Base-by-base conservation (phyloP, 2,113 vertebrate species). In the Crotalus tigris region DNA sequence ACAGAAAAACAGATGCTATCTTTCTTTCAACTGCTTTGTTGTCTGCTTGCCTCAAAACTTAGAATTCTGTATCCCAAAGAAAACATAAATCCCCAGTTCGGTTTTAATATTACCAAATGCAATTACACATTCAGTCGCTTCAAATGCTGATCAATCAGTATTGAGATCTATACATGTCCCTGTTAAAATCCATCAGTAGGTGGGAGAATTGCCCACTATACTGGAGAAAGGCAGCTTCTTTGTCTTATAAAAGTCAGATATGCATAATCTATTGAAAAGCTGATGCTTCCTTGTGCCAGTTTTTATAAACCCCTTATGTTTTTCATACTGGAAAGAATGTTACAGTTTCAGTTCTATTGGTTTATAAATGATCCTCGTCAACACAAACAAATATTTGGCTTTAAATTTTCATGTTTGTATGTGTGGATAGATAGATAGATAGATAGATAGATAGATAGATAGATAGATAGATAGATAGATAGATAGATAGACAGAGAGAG, bases 1-100 rank as follows among this genome's bases (percentile, higher is more conserved):
- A 95, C 97, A 97, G 96, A 96, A 97, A 98, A 98, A 96, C 98
- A 98, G 98, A 98, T 98, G 97, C 97, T 98, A 97, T 98, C 97
- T 97, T 98, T 98, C 97, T 98, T 97, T 97, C 97, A 97, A 96
- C 96, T 96, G 96, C 96, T 98, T 97, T 98, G 97, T 98, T 98
- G 96, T 98, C 93, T 46, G 61, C 95, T 64, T 96, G 97, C 95
- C 96, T 98, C 96, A 95, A 97, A 98, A 98, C 96, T 97, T 96
- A 97, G 97, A 96, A 97, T 96, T 97, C 96, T 94, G 88, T 94
- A 95, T 97, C 96, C 96, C 96, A 97, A 97, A 95, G 95, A 93
- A 97, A 97, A 96, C 94, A 95, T 97, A 97, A 97, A 98, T 97
- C 96, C 97, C 69, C 97, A 95, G 97, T 97, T 97, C 97, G 96